These are phyloP conservation scores for Laothoe populi DNA, from an alignment of 2,888 invertebrate species.

Conservation along the genomic window DNA sequence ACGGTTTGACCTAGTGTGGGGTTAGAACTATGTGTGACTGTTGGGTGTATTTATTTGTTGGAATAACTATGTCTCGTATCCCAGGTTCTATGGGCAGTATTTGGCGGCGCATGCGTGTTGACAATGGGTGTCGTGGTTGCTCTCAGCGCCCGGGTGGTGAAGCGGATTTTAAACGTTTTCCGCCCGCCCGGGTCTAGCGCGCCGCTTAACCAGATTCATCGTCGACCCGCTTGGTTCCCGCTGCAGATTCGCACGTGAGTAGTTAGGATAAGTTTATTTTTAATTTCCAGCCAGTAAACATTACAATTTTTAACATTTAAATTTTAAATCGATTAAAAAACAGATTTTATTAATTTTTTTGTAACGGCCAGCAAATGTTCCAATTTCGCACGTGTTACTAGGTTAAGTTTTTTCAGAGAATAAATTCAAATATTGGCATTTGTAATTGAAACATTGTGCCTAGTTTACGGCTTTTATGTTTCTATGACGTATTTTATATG, in stretches of 20 bases:
- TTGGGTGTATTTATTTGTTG: too few relatives aligned
- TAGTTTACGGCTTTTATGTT: too few relatives aligned
- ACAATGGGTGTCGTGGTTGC: conserved; percentile 56
- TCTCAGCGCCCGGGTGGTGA: conserved; percentile 60
- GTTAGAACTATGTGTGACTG: too few relatives aligned
- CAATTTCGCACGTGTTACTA: neutral
- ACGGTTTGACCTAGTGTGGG: too few relatives aligned
- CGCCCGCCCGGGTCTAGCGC: conserved; percentile 63
- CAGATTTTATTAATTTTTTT: too few relatives aligned
- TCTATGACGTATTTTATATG: too few relatives aligned
- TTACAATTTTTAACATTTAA: neutral
- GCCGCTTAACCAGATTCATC: conserved; percentile 59
- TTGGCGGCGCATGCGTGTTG: conserved; percentile 62
- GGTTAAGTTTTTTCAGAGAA: neutral
- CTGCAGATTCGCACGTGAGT: conserved; percentile 66
- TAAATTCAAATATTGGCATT: neutral
- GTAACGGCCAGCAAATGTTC: neutral
- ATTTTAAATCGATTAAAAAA: too few relatives aligned
- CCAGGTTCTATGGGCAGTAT: conserved; percentile 63
- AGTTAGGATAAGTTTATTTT: conserved; percentile 37
- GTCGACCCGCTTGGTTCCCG: conserved; percentile 68
- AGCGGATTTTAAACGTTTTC: conserved; percentile 62
- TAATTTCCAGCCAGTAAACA: neutral
- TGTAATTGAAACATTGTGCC: too few relatives aligned
- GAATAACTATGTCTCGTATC: conserved; percentile 1